Base-by-base conservation (phyloP, 2,797 vertebrate species). In the Sebastolobus alascanus region DNA sequence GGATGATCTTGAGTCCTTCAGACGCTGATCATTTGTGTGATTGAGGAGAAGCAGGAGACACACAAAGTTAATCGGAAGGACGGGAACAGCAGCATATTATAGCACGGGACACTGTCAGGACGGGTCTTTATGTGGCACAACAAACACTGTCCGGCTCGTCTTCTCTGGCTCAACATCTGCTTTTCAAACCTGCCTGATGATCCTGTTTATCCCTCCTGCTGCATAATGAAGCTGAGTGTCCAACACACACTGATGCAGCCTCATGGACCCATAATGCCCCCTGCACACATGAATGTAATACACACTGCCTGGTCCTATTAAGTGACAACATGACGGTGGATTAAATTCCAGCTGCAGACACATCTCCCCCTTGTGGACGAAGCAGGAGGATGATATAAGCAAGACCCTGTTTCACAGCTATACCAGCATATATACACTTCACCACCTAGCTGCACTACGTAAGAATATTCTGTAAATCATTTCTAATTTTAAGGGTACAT, bases 301-400 rank as follows among this genome's bases (percentile, higher is more conserved):
- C 33, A 33, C 58, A 22, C 35, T 27, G 8, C 8, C 63, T 35
- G 22, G 8, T 55, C 6, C 3, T 6, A 33, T 55, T 40, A 38
- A n/a, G n/a, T 25, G 27, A 71, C 43, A 65, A n/a, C n/a, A 56
- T 27, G 55, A 10, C 3, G 8, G 25, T 46, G 18, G 13, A 76
- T 63, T 25, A 3, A 58, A n/a, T 67, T 67, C 37, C 1, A 46
- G 43, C 27, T 29, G 63, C 54, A 25, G 64, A 37, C 38, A 65
- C 40, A 38, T 14, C 14, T 13, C 72, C 60, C 27, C 52, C 72
- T 37, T 56, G 38, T 79, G 63, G 73, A 79, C 22, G 4, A 43
- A 27, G 35, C 16, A 27, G 13, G 11, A 52, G 20, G 31, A 31
- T 22, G 2, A 46, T 16, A 16, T 46, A 14, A 38, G 52, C 52